Percentiles rank a stretch among this genome's conserved stretches.
Conservation (phyloP, 1,140 invertebrate genomes). For the Drosophila pseudoananassae region DNA sequence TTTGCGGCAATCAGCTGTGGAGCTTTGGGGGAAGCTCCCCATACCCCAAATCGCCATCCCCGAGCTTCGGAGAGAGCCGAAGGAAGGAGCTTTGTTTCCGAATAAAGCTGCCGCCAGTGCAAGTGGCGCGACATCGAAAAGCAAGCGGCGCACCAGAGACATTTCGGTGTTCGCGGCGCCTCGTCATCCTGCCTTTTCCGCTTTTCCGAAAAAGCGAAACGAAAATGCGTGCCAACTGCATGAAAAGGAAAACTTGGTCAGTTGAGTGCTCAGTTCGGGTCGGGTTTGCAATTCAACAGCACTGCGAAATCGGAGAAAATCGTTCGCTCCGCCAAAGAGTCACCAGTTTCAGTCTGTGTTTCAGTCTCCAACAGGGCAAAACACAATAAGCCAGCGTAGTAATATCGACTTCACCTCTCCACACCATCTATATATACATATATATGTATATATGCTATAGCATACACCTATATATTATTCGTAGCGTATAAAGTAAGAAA, state of each 20-base stretch:
- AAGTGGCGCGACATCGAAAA: constrained; percentile 57
- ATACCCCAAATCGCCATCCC: not conserved
- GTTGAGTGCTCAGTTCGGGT: constrained; percentile 79
- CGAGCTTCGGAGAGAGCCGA: constrained; percentile 41
- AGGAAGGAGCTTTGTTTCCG: constrained; percentile 53
- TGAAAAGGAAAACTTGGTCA: constrained; percentile 79
- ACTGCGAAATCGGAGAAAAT: constrained; percentile 62
- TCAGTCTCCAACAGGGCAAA: constrained; percentile 28
- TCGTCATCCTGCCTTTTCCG: constrained; percentile 47
- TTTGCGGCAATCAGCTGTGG: constrained; percentile 38
- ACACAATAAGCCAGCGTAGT: constrained; percentile 58
- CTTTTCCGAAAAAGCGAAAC: constrained; percentile 34
- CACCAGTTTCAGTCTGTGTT: constrained; percentile 5
- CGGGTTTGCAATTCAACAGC: constrained; percentile 83
- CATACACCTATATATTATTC: not conserved
- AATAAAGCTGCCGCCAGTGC: constrained; percentile 29
- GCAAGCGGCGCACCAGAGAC: constrained; percentile 65
- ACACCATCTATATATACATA: constrained; percentile 30
- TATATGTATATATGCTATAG: constrained; percentile 22
- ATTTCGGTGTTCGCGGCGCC: constrained; percentile 29
- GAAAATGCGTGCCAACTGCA: constrained; percentile 69
- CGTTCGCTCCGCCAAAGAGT: constrained; percentile 24
- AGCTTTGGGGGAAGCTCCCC: constrained; percentile 50
- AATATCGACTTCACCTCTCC: constrained; percentile 49
- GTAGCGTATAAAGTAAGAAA: constrained; percentile 21